Percentiles rank a stretch among this genome's conserved stretches.
These are phyloP conservation scores for Procambarus virginalis DNA, from an alignment of 1,140 invertebrate genomes.

Conservation along the genomic window DNA sequence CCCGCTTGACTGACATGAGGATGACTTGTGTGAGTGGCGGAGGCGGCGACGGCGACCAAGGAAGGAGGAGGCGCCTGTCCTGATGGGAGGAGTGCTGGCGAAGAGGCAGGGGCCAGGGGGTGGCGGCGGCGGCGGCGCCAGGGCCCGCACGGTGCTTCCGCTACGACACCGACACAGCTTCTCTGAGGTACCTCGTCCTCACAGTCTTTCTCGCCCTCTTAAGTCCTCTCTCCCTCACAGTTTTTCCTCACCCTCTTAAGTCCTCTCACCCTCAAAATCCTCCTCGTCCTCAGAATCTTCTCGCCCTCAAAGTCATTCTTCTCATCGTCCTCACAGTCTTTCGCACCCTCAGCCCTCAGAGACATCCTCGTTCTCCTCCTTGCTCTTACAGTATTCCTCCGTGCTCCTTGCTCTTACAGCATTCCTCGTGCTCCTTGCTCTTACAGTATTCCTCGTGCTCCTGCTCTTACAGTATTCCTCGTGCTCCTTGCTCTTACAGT, in stretches of 20 bases:
- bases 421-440: too few species aligned
- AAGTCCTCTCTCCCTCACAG: too few species aligned
- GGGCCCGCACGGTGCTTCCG: constrained; percentile 17
- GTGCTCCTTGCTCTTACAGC: too few species aligned
- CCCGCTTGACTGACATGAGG: constrained; percentile 42
- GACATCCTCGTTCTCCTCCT: too few species aligned
- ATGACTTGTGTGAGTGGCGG: constrained; percentile 50
- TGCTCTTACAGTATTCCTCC: too few species aligned
- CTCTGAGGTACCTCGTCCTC: constrained; percentile 6
- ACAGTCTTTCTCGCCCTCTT: too few species aligned
- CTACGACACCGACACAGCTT: constrained; percentile 44
- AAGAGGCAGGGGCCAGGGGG: constrained; percentile 40
- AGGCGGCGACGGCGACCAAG: constrained; percentile 27
- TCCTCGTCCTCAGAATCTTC: too few species aligned
- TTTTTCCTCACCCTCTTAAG: too few species aligned
- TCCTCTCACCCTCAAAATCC: constrained; percentile 16
- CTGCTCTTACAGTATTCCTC: too few species aligned
- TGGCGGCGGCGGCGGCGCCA: constrained; percentile 7
- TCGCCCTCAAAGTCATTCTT: constrained; percentile 34
- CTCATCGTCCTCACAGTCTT: not conserved
- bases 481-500: too few species aligned
- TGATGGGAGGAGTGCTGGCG: constrained; percentile 47
- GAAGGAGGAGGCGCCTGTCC: constrained; percentile 30
- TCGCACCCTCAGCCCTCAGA: too few species aligned
- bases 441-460: too few species aligned